Evolutionary conservation across 2,113 vertebrate genomes (phyloP), one percentile per base, ranked within the genome.

Genomic region (Tympanuchus pallidicinctus): DNA sequence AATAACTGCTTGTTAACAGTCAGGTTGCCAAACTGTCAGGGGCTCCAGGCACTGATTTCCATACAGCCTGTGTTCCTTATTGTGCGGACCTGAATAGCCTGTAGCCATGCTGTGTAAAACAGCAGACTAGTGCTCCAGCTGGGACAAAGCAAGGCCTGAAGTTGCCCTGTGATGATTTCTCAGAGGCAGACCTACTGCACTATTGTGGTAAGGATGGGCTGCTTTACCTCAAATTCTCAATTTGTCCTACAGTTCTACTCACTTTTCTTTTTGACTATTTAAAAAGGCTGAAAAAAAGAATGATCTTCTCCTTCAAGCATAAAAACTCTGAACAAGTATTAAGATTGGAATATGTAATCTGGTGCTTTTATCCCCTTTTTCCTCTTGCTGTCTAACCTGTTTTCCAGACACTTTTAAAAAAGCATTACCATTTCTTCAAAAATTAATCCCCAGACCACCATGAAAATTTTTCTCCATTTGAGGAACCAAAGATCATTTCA

Each of bases 1-100:
- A 22, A 48, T 16, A 73, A 79, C 9, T 54, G 25, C 4, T 3
- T 25, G 13, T 8, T 52, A 25, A 52, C 50, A 50, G 48, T 25
- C 12, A 3, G 50, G 52, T 16, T 81, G 22, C 36, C 47, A 40
- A n/a, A 19, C 32, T 69, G 13, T 32, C 36, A 61, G 7, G 27
- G 16, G 7, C 21, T 56, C 43, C 67, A 74, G 8, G 8, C 34
- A 69, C 52, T 47, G 61, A 0, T 7, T 4, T 34, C 50, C 20
- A 12, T 38, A 8, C 30, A 47, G 13, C 21, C 76, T 11, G 2
- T 57, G 12, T 18, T 89, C 13, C 24, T 65, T 22, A 36, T 14
- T 24, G 42, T 4, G 17, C 34, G 3, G 52, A 10, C 32, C 10
- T 0, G 1, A 24, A 12, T 2, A 47, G 14, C 6, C 3, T n/a